Base-by-base conservation (phyloP, 2,797 vertebrate genomes). In the Aeoliscus strigatus region DNA sequence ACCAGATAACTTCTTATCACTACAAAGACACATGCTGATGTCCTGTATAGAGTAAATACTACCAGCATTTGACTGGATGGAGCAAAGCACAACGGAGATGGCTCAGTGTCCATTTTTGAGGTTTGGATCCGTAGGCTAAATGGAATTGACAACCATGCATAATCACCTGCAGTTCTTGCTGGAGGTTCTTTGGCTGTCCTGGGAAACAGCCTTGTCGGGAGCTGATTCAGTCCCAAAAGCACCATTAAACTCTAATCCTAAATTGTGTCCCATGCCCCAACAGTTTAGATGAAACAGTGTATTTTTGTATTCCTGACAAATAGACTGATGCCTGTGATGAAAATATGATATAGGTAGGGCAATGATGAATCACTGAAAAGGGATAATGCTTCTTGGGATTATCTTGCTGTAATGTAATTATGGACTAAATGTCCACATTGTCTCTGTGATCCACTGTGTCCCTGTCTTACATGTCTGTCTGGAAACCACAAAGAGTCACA, bases 141-240 rank as follows among this genome's bases (percentile, higher is more conserved):
- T 79, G 73, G 79, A 84, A 83, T 60, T 82, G 83, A 89, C 84
- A 86, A 67, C 65, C 79, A 38, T 86, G 83, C 82, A 84, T 84
- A 86, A 88, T 89, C 80, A 83, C 77, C 79, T 75, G 72, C 73
- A 71, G 66, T 78, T 83, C 78, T 66, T 65, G 73, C 81, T 74
- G 15, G 66, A 57, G 70, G 77, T 54, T 70, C 35, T 62, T 74
- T 77, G 80, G 76, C 77, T 73, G 46, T 21, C 42, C 49, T 28
- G 16, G 42, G 65, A 81, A 77, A 76, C 61, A 40, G 59, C 42
- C 72, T 79, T 79, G 81, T 84, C 71, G 70, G 78, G 61, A 69
- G 50, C 60, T 78, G 66, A 79, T 67, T 80, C 66, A 56, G 61
- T 35, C 70, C 71, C 68, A 57, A 76, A 77, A 83, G 71, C 60